A percentile compares a stretch with the other conserved stretches of the same genome.
phyloP scores from a whole-genome alignment of 2,888 invertebrate genomes.

The Drosophila mimetica region DNA sequence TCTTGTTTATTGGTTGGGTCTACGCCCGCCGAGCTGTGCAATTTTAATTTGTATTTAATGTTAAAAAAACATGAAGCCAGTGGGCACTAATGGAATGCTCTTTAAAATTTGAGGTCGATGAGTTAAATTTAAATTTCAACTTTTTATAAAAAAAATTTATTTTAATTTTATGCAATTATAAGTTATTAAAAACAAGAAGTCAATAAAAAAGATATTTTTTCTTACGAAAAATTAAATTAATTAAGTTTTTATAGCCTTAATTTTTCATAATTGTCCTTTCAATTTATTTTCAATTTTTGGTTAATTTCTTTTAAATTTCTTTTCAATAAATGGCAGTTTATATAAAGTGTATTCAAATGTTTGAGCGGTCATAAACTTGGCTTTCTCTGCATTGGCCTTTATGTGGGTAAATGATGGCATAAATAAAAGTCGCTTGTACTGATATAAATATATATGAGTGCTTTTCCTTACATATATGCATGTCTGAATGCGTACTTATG shows the following conservation, averaged over 20 bases:
- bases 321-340: neutral
- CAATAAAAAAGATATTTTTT: neutral
- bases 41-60: slow-evolving; percentile 60
- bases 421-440: slow-evolving; percentile 66
- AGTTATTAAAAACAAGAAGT: neutral
- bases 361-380: slow-evolving; percentile 15
- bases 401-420: slow-evolving; percentile 68
- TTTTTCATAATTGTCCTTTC: no score
- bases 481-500: slow-evolving; percentile 11
- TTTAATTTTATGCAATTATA: no score
- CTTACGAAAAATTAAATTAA: no score
- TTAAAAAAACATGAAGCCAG: slow-evolving; percentile 6
- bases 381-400: slow-evolving; percentile 8
- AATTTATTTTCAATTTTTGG: no score
- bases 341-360: slow-evolving; percentile 29
- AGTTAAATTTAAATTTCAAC: neutral
- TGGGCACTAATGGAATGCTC: slow-evolving; percentile 17
- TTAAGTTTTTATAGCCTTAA: no score
- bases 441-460: slow-evolving; percentile 25
- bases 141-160: no score
- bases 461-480: slow-evolving; percentile 16
- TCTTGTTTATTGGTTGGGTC: slow-evolving; percentile 12
- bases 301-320: no score
- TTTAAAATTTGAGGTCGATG: neutral
- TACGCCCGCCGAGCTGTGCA: slow-evolving; percentile 25